Percentiles rank a stretch among this genome's conserved stretches.
Conservation (phyloP, 2,113 vertebrate genomes). For the Silurus glanis region DNA sequence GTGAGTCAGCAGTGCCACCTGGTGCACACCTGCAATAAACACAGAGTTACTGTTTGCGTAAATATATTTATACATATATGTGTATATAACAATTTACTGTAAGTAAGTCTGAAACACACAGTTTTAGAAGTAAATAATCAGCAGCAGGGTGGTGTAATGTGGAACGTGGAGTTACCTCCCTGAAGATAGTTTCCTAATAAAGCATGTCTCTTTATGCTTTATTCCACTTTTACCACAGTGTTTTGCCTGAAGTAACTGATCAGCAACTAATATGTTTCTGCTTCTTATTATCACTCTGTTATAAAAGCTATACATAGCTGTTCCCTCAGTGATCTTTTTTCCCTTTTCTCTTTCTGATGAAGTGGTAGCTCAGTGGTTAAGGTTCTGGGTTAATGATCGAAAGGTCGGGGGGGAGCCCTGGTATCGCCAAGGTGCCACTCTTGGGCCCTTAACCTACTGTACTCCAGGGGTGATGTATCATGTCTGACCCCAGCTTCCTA, state of each 20-base stretch:
- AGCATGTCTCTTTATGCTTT: not conserved
- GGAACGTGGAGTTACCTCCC: not conserved
- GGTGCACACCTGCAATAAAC: conserved; percentile 65
- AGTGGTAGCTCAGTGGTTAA: no score
- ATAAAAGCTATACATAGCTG: not conserved
- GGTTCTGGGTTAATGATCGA: no score
- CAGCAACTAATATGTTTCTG: not conserved
- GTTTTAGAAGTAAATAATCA: not conserved
- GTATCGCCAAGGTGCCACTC: no score
- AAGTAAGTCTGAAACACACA: not conserved
- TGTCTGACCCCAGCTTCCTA: no score
- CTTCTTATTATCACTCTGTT: not conserved
- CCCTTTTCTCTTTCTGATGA: no score
- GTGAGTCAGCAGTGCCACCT: conserved; percentile 71
- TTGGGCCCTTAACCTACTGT: no score
- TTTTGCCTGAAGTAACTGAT: not conserved
- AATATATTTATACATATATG: not conserved
- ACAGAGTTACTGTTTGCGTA: not conserved
- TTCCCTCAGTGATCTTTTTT: not conserved
- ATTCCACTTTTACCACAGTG: not conserved
- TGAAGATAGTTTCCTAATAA: not conserved
- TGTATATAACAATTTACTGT: not conserved
- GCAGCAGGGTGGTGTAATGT: not conserved
- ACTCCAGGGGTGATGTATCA: no score
- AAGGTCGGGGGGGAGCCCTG: no score